These are phyloP conservation scores for Paramormyrops kingsleyae DNA, from an alignment of 2,113 vertebrate genomes.

Conservation along the genomic window DNA sequence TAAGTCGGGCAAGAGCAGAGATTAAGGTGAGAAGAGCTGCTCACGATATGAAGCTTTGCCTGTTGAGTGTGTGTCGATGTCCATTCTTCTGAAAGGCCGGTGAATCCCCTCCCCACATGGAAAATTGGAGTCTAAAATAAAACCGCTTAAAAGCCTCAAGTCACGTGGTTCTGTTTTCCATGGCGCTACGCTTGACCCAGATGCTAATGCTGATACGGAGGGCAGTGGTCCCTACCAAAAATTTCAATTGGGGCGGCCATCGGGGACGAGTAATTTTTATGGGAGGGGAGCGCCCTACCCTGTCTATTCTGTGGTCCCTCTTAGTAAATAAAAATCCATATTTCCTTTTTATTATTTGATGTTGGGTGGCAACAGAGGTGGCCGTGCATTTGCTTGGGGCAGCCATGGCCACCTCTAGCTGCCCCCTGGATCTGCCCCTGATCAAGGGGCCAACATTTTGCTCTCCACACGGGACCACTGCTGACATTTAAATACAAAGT, in stretches of 20 bases:
- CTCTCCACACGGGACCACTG: background rate
- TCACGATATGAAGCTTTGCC: background rate
- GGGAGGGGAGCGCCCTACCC: background rate
- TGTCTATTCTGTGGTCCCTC: background rate
- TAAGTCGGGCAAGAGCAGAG: background rate
- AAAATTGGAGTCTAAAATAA: background rate
- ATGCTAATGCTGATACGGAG: background rate
- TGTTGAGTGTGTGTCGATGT: background rate
- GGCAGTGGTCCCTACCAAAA: background rate
- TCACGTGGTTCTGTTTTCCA: background rate
- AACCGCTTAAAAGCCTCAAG: background rate
- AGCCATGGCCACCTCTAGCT: background rate
- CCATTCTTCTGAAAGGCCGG: background rate
- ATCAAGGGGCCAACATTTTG: background rate
- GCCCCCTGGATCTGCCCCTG: too few species aligned
- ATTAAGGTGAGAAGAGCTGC: background rate
- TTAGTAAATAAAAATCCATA: background rate
- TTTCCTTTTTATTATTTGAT: background rate
- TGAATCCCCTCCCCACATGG: background rate
- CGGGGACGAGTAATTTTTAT: background rate
- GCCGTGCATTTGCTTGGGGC: background rate
- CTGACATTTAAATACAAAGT: background rate
- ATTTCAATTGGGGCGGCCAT: background rate
- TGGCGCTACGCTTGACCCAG: background rate
- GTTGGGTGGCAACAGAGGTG: background rate